Base-by-base conservation (phyloP, 2,888 invertebrate species). In the Oscheius sp. region DNA sequence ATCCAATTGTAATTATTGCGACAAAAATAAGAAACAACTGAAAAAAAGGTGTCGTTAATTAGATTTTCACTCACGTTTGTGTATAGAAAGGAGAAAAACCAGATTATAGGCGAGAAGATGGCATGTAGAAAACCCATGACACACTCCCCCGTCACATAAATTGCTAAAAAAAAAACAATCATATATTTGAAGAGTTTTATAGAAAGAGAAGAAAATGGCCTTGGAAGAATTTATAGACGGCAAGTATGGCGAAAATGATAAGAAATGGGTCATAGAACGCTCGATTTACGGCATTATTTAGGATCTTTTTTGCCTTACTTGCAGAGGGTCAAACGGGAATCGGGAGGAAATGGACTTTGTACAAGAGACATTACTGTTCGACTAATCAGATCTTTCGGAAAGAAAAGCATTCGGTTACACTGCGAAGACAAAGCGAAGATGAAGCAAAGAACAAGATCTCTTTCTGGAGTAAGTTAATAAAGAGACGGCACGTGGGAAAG, bases 21-120 rank as follows among this genome's bases (percentile, higher is more conserved):
- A 71, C 66, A 55, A 78, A 37, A 45, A 77, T 75, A 20, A 70
- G 34, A 31, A 75, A 61, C 63, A 73, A 69, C 77, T 77, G 71
- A 52, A 73, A 69, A 39, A n/a, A 33, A 27, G 6, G 25, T 33
- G 27, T 45, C 15, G 39, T n/a, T 1, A n/a, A 55, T 12, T 23
- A 10, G 17, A 45, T 48, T 10, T 8, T 37, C 57, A 76, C 76
- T 76, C 46, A 74, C 76, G 68, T 77, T 71, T 64, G 73, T 70
- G 70, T 65, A 72, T 48, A 77, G 53, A 68, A 74, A 73, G 53
- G 76, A 66, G 65, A 73, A 57, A 46, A 72, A 58, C 66, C 71
- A 64, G 39, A 73, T 48, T 46, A 77, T 66, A 25, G 76, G 73
- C 50, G 76, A 71, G 65, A 77, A 77, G 65, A 74, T 52, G 25